Evolutionary conservation across 1,140 invertebrate genomes (phyloP), one percentile per base, ranked within the genome.

Genomic region (Trypoxylus dichotomus): DNA sequence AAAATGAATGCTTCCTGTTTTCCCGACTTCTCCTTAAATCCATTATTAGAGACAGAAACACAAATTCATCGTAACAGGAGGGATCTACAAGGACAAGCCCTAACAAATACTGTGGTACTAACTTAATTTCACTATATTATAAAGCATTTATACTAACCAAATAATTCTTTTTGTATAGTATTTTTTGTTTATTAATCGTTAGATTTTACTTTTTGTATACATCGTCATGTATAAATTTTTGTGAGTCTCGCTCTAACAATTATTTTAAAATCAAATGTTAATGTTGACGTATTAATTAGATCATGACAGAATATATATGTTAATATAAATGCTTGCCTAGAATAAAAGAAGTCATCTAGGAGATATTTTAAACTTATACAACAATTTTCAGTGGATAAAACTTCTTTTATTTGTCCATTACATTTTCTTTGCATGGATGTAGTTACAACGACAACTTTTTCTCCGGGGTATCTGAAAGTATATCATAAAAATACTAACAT

Each of bases 91-190:
- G 79, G 76, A 41, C 73, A 72, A 76, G 32, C 74, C 71, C 47
- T 82, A 79, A 81, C 82, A 83, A 79, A 83, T 82, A 75, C 81
- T 81, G 81, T 81, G 85, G 85, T 86, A 86, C 85, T 86, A 86
- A 86, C 85, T 85, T 83, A 47, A 76, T 43, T 72, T 74, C 72
- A 74, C 72, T 74, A 74, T 74, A 19, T 74, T 15, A 74, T 10
- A 41, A 74, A 74, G 72, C 72, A 42, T 74, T 75, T 75, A 27
- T 75, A 27, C 21, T 68, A 68, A 68, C 60, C 21, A 15, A 7
- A 29, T 63, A 63, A 3, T 68, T 37, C 7, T 37, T 37, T 37
- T 37, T 37, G 32, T 37, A 7, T 37, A 37, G 32, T 37, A 37
- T 37, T 37, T 37, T 37, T 37, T 7, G 5, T 37, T 37, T 37